These are phyloP conservation scores for Alectura lathami DNA, from an alignment of 2,113 vertebrate species.

Conservation along the genomic window DNA sequence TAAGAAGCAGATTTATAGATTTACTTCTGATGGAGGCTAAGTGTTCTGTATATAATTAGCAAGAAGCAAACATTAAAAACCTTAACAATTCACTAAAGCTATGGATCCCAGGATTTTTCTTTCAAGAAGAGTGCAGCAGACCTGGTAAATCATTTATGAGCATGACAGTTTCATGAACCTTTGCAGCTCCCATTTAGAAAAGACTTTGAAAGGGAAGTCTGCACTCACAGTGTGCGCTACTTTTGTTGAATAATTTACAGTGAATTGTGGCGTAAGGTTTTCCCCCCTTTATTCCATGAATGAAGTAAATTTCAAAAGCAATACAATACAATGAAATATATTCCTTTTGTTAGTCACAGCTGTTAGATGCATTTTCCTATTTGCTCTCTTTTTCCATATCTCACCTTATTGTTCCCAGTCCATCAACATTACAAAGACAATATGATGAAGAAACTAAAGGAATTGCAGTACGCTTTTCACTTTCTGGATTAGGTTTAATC, in stretches of 20 bases:
- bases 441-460: constrained; percentile 48
- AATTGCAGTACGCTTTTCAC: constrained; percentile 4
- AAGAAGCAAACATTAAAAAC: neutral
- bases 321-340: neutral
- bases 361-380: neutral
- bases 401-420: neutral
- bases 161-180: constrained; percentile 2
- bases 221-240: neutral
- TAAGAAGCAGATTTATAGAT: neutral
- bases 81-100: neutral
- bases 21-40: neutral
- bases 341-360: constrained; percentile 1
- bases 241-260: constrained; percentile 13
- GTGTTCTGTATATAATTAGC: neutral
- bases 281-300: neutral
- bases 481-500: neutral
- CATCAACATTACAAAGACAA: constrained; percentile 13
- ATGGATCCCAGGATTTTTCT: neutral
- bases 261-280: neutral
- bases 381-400: neutral
- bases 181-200: neutral
- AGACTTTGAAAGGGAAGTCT: constrained; percentile 9
- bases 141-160: neutral
- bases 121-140: neutral
- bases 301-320: neutral